Conservation (phyloP, 1,140 invertebrate species). For the Melitaea cinxia region DNA sequence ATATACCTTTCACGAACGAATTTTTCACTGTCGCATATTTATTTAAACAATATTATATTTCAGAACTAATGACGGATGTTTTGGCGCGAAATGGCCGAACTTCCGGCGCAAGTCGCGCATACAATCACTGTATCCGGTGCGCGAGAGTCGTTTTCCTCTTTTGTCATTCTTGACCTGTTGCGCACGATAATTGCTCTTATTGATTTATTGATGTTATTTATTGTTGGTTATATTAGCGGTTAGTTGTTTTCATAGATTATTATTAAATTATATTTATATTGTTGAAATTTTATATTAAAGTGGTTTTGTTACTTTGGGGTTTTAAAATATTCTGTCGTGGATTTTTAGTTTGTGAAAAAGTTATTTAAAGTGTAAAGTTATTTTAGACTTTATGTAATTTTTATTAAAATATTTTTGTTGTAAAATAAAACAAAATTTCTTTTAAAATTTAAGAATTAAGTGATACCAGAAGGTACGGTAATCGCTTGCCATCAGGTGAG, state of each 20-base stretch:
- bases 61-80: slow-evolving; percentile 29
- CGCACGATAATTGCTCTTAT: background rate
- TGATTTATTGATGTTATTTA: slow-evolving; percentile 13
- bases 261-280: too few species aligned
- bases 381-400: too few species aligned
- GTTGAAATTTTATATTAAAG: too few species aligned
- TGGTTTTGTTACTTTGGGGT: too few species aligned
- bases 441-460: too few species aligned
- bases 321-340: too few species aligned
- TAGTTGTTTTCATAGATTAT: background rate
- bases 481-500: too few species aligned
- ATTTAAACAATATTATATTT: slow-evolving; percentile 11
- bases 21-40: background rate
- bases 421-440: too few species aligned
- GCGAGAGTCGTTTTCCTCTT: slow-evolving; percentile 20
- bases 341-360: too few species aligned
- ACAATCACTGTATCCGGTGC: slow-evolving; percentile 48
- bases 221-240: background rate
- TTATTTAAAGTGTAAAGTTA: too few species aligned
- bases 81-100: slow-evolving; percentile 47
- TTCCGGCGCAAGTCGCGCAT: slow-evolving; percentile 45
- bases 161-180: slow-evolving; percentile 13
- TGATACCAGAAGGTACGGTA: too few species aligned
- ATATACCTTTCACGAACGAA: slow-evolving; percentile 6
- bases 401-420: too few species aligned